Percentiles rank a stretch among this genome's conserved stretches.
Evolutionary conservation across 2,797 vertebrate genomes (phyloP).

Genomic region (Ctenopoma multispine): DNA sequence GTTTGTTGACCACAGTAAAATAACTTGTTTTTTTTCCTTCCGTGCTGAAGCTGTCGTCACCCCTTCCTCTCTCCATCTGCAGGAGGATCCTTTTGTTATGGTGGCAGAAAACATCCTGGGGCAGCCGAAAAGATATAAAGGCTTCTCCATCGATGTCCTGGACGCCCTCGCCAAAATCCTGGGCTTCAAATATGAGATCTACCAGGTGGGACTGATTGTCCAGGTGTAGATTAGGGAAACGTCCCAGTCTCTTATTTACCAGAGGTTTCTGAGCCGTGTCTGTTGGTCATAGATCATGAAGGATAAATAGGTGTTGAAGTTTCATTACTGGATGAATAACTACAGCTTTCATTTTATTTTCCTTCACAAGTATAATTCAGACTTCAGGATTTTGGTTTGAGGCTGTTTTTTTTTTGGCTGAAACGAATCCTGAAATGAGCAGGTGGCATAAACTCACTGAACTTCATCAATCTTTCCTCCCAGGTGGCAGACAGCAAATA

Average conservation of each 20-base stretch:
- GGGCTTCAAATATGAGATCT: conserved; percentile 98
- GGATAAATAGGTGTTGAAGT: no score
- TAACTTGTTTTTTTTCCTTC: background rate
- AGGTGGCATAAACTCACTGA: background rate
- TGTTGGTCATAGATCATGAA: no score
- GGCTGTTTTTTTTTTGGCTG: background rate
- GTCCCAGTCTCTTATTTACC: background rate
- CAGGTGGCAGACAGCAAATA: conserved; percentile 96
- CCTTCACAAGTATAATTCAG: background rate
- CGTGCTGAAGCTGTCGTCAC: background rate
- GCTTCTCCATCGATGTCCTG: conserved; percentile 96
- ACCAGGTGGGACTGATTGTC: conserved; percentile 79
- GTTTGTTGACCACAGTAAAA: background rate
- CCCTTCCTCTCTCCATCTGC: conserved; percentile 21
- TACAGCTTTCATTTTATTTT: background rate
- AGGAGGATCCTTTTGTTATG: conserved; percentile 99
- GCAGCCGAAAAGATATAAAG: conserved; percentile 96
- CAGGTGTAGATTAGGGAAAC: background rate
- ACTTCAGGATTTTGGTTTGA: background rate
- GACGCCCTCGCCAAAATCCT: conserved; percentile 94
- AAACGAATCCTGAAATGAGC: background rate
- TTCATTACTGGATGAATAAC: background rate
- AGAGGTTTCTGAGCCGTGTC: no score
- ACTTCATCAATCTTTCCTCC: conserved; percentile 57
- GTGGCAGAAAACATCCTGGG: conserved; percentile 98